phyloP scores from a whole-genome alignment of 1,140 invertebrate genomes.

The Leucophenga varia region DNA sequence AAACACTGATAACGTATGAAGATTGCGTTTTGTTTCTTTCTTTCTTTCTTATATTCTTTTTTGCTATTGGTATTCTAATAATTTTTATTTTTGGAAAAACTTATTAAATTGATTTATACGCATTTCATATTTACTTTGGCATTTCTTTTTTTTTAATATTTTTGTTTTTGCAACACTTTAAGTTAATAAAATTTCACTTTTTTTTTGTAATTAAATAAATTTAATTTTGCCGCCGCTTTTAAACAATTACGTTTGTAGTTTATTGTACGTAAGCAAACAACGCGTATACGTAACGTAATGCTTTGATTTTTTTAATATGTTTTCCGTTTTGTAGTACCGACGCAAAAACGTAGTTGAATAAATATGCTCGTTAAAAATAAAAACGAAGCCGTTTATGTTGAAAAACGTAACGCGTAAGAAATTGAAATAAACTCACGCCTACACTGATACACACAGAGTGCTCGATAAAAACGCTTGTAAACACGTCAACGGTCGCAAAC shows the following conservation, averaged over 20 bases:
- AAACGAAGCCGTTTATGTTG: no score
- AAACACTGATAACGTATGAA: no score
- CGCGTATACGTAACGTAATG: no score
- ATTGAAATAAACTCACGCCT: slow-evolving; percentile 24
- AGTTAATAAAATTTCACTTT: no score
- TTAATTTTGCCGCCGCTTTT: not conserved
- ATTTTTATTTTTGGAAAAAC: not conserved
- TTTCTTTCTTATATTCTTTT: no score
- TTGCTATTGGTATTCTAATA: not conserved
- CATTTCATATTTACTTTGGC: slow-evolving; percentile 6
- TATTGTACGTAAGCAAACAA: no score
- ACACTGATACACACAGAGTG: slow-evolving; percentile 13
- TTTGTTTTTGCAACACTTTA: slow-evolving; percentile 20
- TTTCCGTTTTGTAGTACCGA: no score
- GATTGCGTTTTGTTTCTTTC: no score
- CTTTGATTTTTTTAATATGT: no score
- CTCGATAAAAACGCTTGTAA: slow-evolving; percentile 34
- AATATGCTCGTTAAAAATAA: no score
- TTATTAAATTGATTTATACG: not conserved
- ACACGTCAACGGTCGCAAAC: slow-evolving; percentile 55
- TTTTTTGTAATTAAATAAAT: slow-evolving; percentile 6
- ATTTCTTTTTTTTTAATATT: slow-evolving; percentile 21
- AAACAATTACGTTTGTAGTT: not conserved
- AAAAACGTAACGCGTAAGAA: slow-evolving; percentile 26
- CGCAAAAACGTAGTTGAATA: not conserved